Evolutionary conservation across 2,113 vertebrate species (phyloP), one percentile per base, ranked within the genome.

Genomic region (Hippolais icterina): DNA sequence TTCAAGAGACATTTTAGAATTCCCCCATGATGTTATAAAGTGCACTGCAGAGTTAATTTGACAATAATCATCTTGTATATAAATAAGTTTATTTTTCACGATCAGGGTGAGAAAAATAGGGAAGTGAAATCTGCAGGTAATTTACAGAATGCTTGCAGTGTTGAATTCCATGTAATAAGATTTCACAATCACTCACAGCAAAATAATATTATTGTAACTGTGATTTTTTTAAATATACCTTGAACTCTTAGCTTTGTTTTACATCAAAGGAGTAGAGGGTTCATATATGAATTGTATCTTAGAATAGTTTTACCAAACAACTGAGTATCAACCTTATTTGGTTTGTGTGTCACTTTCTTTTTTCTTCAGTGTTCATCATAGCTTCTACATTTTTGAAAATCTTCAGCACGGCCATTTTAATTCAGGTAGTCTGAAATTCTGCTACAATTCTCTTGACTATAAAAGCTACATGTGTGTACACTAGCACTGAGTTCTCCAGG

Each of bases 81-180:
- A 87, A 93, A 64, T 66, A 89, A 80, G 8, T 86, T 82, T 84
- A 79, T 83, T 95, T 96, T 89, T 87, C 11, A 6, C 10, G 83
- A 63, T 65, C 13, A 41, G 65, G 22, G 29, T 44, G 29, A 41
- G 24, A 27, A 78, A 81, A 83, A 70, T 21, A 80, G 24, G 42
- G 31, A 91, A 92, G n/a, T 72, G 56, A 72, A 83, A 90, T 65
- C 15, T 49, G 6, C 37, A 20, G 31, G 28, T 74, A 76, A 56
- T 9, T 71, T 56, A 44, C 23, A 84, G 59, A 56, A 75, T 57
- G 41, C 33, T 91, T 83, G 37, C 16, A 5, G 14, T 66, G 15
- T 27, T 93, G 18, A 82, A 72, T 81, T 83, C n/a, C 11, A 20
- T 9, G 17, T 81, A 64, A 47, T 41, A 57, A 61, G 49, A 83